These are phyloP conservation scores for Malthinus seriepunctatus DNA, from an alignment of 2,888 invertebrate species.

Conservation along the genomic window DNA sequence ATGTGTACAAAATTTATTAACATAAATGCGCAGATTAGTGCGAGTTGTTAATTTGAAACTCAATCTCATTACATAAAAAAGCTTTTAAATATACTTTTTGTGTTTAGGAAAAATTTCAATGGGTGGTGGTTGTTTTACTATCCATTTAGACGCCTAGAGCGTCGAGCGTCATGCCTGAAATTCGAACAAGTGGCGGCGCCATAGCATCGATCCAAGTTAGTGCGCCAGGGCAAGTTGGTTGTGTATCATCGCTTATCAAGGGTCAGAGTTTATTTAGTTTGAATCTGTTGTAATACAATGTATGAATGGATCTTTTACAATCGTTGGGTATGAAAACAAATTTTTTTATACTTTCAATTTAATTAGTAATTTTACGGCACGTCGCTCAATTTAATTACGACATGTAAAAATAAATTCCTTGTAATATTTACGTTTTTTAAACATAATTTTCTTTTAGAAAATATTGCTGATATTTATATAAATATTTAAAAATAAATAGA, in stretches of 20 bases:
- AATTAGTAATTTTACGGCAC: slow-evolving; percentile 2
- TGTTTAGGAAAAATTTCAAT: slow-evolving; percentile 10
- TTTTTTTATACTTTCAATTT: background rate
- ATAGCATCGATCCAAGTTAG: slow-evolving; percentile 36
- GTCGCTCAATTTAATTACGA: background rate
- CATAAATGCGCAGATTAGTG: too few relatives aligned
- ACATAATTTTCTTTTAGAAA: too few relatives aligned
- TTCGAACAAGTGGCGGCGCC: slow-evolving; percentile 33
- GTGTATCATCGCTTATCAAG: slow-evolving; percentile 33
- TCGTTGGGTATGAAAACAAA: slow-evolving; percentile 11
- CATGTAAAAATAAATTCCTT: too few relatives aligned
- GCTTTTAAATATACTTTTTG: background rate
- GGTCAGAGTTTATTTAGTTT: slow-evolving; percentile 28
- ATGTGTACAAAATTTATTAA: too few relatives aligned
- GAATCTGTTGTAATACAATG: slow-evolving; percentile 19
- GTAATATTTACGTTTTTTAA: too few relatives aligned
- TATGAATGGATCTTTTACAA: slow-evolving; percentile 16
- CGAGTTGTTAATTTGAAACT: too few relatives aligned
- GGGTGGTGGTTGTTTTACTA: slow-evolving; percentile 30
- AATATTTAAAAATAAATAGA: too few relatives aligned
- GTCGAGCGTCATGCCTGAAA: slow-evolving; percentile 26
- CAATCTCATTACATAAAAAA: background rate
- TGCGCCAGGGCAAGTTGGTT: slow-evolving; percentile 35
- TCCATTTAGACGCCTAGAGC: slow-evolving; percentile 33
- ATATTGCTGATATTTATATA: too few relatives aligned